These are phyloP conservation scores for Campaea margaritaria DNA, from an alignment of 2,888 invertebrate genomes.

Conservation along the genomic window DNA sequence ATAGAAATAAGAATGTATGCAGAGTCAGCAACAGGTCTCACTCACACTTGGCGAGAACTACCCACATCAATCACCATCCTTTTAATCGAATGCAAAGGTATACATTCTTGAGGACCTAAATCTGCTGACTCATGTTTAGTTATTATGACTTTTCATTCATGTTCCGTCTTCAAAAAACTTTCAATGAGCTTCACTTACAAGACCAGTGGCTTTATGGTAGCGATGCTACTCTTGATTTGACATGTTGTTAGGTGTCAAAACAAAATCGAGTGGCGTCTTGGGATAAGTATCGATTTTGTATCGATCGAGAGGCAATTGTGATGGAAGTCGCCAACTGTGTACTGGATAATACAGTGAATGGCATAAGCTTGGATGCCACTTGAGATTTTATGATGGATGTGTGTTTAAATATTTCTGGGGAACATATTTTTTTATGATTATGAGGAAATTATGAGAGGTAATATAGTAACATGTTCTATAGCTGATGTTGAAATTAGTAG, in stretches of 20 bases:
- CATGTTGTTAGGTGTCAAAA: constrained; percentile 78
- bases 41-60: constrained; percentile 13
- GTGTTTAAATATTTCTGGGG: constrained; percentile 40
- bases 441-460: too few relatives aligned
- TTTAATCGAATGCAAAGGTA: constrained; percentile 29
- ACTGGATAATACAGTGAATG: constrained; percentile 52
- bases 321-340: constrained; percentile 63
- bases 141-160: constrained; percentile 67
- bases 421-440: constrained; percentile 32
- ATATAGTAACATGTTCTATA: too few relatives aligned
- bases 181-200: constrained; percentile 54
- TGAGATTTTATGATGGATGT: constrained; percentile 43
- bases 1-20: background rate
- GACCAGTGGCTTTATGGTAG: constrained; percentile 31
- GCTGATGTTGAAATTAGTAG: too few relatives aligned
- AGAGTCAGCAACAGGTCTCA: constrained; percentile 27
- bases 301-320: constrained; percentile 43
- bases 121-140: constrained; percentile 63
- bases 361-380: constrained; percentile 42
- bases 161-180: constrained; percentile 45
- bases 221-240: constrained; percentile 47
- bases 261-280: constrained; percentile 82
- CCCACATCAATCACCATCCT: constrained; percentile 35
- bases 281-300: constrained; percentile 58
- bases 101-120: constrained; percentile 43